These are phyloP conservation scores for Cerastis leucographa DNA, from an alignment of 2,888 invertebrate genomes.

Conservation along the genomic window DNA sequence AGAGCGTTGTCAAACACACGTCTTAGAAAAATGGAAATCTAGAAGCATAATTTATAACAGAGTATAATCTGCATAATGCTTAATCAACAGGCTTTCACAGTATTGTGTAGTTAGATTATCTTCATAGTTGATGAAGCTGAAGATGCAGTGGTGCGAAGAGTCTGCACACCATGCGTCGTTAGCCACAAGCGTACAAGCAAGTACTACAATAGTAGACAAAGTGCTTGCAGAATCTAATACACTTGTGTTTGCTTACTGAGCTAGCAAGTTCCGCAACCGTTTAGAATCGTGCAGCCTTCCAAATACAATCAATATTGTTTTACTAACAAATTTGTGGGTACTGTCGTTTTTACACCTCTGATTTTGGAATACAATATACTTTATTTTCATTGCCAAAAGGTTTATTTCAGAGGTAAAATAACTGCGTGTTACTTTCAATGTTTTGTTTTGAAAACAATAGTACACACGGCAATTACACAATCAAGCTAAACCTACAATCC, in stretches of 20 bases:
- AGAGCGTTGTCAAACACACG: not conserved
- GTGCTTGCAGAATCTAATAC: not conserved
- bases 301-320: not conserved
- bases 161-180: constrained; percentile 49
- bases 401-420: not conserved
- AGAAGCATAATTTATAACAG: not conserved
- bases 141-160: too few relatives aligned
- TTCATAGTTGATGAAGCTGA: constrained; percentile 49
- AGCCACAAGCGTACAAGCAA: not conserved
- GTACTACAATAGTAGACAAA: not conserved
- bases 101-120: constrained; percentile 28
- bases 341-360: not conserved
- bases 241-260: not conserved
- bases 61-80: not conserved
- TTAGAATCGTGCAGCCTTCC: not conserved
- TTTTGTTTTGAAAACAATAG: too few relatives aligned
- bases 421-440: too few relatives aligned
- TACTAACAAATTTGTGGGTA: not conserved
- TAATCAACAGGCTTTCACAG: not conserved
- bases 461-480: too few relatives aligned
- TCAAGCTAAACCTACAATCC: too few relatives aligned
- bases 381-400: not conserved
- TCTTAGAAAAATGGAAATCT: not conserved
- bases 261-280: not conserved
- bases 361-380: not conserved